Evolutionary conservation across 2,113 vertebrate genomes (phyloP), one percentile per base, ranked within the genome.

Genomic region (Thinocorus orbignyianus): DNA sequence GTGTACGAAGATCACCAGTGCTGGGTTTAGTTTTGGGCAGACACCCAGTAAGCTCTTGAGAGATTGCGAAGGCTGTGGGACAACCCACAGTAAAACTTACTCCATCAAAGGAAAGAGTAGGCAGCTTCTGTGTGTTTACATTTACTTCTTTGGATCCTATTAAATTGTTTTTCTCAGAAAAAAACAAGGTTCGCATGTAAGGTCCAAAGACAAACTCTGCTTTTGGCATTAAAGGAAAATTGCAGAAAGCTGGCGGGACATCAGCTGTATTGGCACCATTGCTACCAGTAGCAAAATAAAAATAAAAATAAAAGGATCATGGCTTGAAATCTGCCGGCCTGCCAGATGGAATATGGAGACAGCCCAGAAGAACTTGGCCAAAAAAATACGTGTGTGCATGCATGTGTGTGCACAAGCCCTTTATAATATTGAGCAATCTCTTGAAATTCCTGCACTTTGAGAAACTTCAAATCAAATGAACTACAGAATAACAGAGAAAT

Each of bases 311-410:
- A 46, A 77, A 62, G 13, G 54, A 66, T 55, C 30, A 2, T 65
- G 82, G 52, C 48, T 87, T 92, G 90, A 92, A 92, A 80, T 37
- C 48, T 81, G 72, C 48, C 88, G 94, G 93, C 41, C 48, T 81
- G 72, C 48, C 88, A 95, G 93, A 95, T 90, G 88, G 92, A 86
- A 90, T 28, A 68, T 26, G 48, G 65, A 95, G 93, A 85, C 62
- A 73, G 84, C 74, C 86, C 81, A 81, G 82, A 52, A 74, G 68
- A 93, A 51, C 64, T 60, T 83, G 85, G 85, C 93, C 94, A 96
- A 88, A 92, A 71, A 71, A n/a, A 7, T 26, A 11, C 42, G 57
- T 71, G 65, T 25, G 44, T 19, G 57, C 30, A 4, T 13, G 83
- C 26, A 14, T 39, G 57, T 44, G 51, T 73, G 55, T 61, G 81